These are phyloP conservation scores for Otus sunia DNA, from an alignment of 2,113 vertebrate genomes.

Conservation along the genomic window DNA sequence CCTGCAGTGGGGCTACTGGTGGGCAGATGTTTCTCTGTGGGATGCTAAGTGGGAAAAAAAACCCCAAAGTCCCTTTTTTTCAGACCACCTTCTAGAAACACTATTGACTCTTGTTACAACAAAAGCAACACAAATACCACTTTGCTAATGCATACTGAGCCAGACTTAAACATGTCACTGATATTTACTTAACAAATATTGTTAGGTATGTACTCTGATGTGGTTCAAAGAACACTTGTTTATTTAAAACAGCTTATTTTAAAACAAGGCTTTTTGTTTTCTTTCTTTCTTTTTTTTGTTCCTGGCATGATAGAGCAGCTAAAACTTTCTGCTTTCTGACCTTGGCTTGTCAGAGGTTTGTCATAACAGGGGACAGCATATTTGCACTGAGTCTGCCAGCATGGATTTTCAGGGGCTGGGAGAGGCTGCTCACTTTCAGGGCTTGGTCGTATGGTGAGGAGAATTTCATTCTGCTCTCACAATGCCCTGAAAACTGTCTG, in stretches of 20 bases:
- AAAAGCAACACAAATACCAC: not conserved
- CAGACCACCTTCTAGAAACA: not conserved
- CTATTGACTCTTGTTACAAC: not conserved
- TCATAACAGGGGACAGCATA: not conserved
- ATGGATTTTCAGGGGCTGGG: not conserved
- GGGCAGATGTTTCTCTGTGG: not conserved
- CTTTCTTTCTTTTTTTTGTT: not conserved
- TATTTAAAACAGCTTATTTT: slow-evolving; percentile 26
- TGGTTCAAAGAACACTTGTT: slow-evolving; percentile 17
- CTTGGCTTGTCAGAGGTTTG: not conserved
- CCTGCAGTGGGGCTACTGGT: not conserved
- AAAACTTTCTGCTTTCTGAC: not conserved
- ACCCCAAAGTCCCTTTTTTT: not conserved
- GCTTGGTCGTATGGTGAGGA: not conserved
- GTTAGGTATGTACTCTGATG: not conserved
- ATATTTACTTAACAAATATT: slow-evolving; percentile 28
- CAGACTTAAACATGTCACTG: slow-evolving; percentile 23
- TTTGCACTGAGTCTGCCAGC: not conserved
- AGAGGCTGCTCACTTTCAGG: not conserved
- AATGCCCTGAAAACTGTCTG: not conserved
- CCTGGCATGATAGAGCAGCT: not conserved
- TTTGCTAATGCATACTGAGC: not conserved
- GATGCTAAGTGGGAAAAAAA: not conserved
- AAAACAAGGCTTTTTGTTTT: not conserved
- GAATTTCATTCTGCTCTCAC: not conserved